phyloP scores from a whole-genome alignment of 2,797 vertebrate species.

The Chaetophractus vellerosus region DNA sequence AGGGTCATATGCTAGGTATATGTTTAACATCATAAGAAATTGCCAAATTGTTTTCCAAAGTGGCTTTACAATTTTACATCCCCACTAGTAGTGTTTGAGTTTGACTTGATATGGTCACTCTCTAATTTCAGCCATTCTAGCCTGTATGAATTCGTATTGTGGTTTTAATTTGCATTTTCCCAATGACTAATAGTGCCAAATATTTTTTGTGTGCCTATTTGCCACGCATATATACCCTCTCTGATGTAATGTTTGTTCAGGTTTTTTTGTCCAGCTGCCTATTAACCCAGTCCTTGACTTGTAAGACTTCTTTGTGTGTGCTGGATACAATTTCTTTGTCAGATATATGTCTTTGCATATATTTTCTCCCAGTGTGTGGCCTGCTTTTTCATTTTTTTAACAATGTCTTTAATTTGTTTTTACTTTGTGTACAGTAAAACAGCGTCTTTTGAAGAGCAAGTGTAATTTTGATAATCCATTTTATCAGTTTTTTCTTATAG shows the following conservation, averaged over 20 bases:
- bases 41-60: conserved; percentile 13
- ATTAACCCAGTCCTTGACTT: background rate
- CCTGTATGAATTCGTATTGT: background rate
- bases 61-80: conserved; percentile 20
- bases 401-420: conserved; percentile 51
- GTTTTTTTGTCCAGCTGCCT: conserved; percentile 26
- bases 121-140: no score
- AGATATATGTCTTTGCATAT: conserved; percentile 4
- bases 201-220: conserved; percentile 20
- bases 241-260: conserved; percentile 1
- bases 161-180: conserved; percentile 9
- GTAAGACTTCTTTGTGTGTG: background rate
- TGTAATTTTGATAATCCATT: conserved; percentile 47
- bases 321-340: conserved; percentile 33
- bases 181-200: background rate
- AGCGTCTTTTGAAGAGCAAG: conserved; percentile 37
- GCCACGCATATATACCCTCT: background rate
- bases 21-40: background rate
- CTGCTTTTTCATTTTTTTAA: conserved; percentile 30
- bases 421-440: conserved; percentile 6
- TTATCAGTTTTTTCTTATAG: background rate
- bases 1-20: background rate
- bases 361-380: background rate
- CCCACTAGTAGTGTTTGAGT: background rate
- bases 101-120: background rate